Base-by-base conservation (phyloP, 1,140 invertebrate genomes). In the Galendromus occidentalis region DNA sequence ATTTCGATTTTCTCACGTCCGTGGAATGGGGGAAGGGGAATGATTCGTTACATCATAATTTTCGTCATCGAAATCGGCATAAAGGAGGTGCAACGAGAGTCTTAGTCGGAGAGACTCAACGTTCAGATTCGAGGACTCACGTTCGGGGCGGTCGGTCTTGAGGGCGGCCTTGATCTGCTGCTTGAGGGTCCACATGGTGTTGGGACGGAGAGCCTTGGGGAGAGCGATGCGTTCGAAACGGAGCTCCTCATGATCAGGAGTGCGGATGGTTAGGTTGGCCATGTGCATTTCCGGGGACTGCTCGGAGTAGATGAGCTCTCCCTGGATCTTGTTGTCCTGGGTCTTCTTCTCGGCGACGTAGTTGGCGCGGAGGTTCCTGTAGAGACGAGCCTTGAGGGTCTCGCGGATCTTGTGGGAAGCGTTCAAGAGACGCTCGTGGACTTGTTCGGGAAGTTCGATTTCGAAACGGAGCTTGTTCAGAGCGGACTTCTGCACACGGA, bases 241-340 rank as follows among this genome's bases (percentile, higher is more conserved):
- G 25, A 59, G 51, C 20, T 59, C 51, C 9, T 59, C 51, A 9
- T 59, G 22, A 33, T 59, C 51, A 22, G 51, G 22, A 33, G 51
- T 59, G 9, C 51, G 51, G 51, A 59, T 59, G 51, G 51, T 59
- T 4, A 59, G 22, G 22, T 25, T 59, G 20, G 51, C 22, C 22
- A 17, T 59, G 25, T 22, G 51, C 51, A 59, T 59, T 14, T 59
- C 25, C 17, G 51, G 22, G 22, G 1, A 59, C 25, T 33, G 14
- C 9, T 59, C 51, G 33, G 51, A 59, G 22, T 59, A 59, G 51
- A 59, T 33, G 33, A 59, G 51, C 14, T 29, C 51, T 20, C 14
- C 51, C 51, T 59, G 51, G 51, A 59, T 25, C 51, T 25, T 59
- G 22, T 59, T 59, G n/a, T 59, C 51, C 22, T 59, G 51, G 25